Conservation (phyloP, 2,113 vertebrate genomes). For the Hypocryptadius cinnamomeus region DNA sequence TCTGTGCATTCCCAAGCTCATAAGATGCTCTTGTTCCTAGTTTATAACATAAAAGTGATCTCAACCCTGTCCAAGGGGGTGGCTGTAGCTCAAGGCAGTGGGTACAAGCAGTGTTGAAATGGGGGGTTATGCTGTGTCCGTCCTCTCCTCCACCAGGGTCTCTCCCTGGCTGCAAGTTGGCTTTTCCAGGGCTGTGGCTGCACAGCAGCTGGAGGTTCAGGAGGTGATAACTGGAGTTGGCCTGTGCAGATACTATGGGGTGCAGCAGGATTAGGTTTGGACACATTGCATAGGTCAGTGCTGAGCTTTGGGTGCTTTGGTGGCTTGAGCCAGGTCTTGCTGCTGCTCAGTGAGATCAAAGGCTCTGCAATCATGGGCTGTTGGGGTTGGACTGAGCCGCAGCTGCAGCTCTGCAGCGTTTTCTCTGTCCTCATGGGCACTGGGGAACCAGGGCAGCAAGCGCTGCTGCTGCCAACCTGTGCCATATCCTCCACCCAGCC, state of each 20-base stretch:
- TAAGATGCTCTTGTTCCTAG: neutral
- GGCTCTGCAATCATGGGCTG: neutral
- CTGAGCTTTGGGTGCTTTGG: neutral
- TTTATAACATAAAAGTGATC: accelerated
- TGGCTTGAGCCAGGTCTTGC: neutral
- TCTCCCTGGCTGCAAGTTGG: neutral
- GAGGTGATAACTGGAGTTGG: neutral
- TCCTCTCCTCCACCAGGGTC: neutral
- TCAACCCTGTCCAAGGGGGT: neutral
- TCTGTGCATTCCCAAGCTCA: neutral
- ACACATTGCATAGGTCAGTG: neutral
- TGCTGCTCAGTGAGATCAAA: neutral
- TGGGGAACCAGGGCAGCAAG: neutral
- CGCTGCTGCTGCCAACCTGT: neutral
- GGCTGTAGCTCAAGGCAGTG: neutral
- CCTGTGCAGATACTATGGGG: neutral
- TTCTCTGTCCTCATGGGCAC: neutral
- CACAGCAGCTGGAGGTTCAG: neutral
- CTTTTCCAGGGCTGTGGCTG: neutral
- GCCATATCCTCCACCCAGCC: neutral
- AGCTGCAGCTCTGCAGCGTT: neutral
- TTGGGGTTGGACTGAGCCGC: neutral
- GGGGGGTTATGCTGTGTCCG: neutral
- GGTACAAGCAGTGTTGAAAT: accelerated
- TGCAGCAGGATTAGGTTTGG: neutral